Conservation (phyloP, 2,113 vertebrate species). For the Lepus europaeus region DNA sequence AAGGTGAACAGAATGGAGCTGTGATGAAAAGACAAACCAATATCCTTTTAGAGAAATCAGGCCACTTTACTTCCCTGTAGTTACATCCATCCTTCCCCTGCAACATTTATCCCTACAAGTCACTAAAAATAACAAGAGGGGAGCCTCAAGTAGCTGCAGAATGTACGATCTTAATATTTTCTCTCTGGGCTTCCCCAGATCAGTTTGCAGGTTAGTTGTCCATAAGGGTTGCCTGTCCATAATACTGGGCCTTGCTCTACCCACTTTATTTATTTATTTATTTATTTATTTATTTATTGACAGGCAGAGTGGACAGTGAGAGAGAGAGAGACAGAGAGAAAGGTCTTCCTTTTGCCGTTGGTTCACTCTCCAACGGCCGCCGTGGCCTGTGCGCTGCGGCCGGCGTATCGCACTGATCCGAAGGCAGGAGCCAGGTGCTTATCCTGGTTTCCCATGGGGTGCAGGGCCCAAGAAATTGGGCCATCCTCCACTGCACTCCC, state of each 20-base stretch:
- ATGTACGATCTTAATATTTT: slow-evolving; percentile 28
- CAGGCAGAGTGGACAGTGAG: too few relatives aligned
- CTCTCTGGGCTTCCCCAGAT: background rate
- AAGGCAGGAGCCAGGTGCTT: too few relatives aligned
- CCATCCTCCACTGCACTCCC: too few relatives aligned
- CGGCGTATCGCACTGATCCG: too few relatives aligned
- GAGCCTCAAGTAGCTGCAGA: background rate
- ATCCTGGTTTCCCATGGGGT: too few relatives aligned
- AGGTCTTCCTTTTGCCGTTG: too few relatives aligned
- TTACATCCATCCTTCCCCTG: background rate
- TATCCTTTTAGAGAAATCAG: background rate
- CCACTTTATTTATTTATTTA: background rate
- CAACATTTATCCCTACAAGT: background rate
- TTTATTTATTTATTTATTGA: too few relatives aligned
- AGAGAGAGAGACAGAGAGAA: too few relatives aligned
- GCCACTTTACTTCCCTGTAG: background rate
- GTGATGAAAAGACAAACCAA: slow-evolving; percentile 11
- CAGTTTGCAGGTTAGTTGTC: background rate
- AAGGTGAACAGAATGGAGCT: background rate
- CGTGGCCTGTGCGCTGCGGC: too few relatives aligned
- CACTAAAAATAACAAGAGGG: slow-evolving; percentile 4
- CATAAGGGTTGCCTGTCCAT: background rate
- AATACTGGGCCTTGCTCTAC: background rate
- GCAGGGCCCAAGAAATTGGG: too few relatives aligned
- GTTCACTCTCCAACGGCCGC: too few relatives aligned